Evolutionary conservation across 2,797 vertebrate species (phyloP), one percentile per base, ranked within the genome.

Genomic region (Philypnodon macrostomus): DNA sequence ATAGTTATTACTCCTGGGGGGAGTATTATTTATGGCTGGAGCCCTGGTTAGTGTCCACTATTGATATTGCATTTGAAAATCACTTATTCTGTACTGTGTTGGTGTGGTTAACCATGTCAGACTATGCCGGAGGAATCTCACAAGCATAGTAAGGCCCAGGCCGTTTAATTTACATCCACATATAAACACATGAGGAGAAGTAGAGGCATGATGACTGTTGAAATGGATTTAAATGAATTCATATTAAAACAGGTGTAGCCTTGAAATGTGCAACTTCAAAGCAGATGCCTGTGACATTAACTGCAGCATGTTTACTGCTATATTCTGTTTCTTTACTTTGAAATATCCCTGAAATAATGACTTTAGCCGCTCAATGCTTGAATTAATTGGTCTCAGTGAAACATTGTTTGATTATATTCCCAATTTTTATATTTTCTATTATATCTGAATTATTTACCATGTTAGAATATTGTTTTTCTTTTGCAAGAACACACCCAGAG

Each of bases 221-320:
- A 52, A 63, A 75, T 47, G 35, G 54, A 77, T 80, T 64, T 60
- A 70, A 79, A 72, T 72, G 11, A 64, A 62, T 77, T 64, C 46
- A 55, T 58, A 57, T 75, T 73, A 53, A 62, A 72, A 61, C 67
- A 77, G 71, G 70, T 81, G 42, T 68, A 70, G 77, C 77, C 76
- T 71, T 80, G 69, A 67, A 74, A 70, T 37, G 23, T 50, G 33
- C 44, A 53, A 69, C 73, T 75, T 83, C 73, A 83, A 79, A 84
- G 66, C 32, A 19, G 2, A 1, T 50, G 67, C 70, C 75, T 57
- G 44, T 19, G 39, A 76, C 63, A 73, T 44, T 49, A 46, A 65
- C 54, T 36, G 62, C 39, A 4, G 39, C 47, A 49, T 79, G 73
- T 78, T 81, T 78, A 58, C 79, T 34, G 51, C 37, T 40, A 26